These are phyloP conservation scores for Ips typographus DNA, from an alignment of 1,140 invertebrate genomes.

Conservation along the genomic window DNA sequence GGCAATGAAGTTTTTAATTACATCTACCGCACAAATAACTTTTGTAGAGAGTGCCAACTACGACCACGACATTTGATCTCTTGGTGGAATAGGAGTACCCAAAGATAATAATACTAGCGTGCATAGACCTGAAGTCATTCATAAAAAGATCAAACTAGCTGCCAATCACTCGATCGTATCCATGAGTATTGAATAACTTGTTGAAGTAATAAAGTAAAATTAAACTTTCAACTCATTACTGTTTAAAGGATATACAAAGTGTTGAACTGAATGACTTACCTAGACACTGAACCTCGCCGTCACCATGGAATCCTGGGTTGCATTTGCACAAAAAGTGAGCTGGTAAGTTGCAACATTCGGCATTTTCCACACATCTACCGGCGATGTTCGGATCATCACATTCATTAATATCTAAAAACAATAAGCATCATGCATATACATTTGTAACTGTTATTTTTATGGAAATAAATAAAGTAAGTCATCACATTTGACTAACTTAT, in stretches of 20 bases:
- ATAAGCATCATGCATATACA: neutral
- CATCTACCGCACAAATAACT: constrained; percentile 14
- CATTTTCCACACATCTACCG: constrained; percentile 83
- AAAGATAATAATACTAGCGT: neutral
- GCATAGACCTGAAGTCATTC: no score
- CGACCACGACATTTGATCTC: constrained; percentile 14
- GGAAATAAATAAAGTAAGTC: no score
- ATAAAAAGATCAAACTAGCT: no score
- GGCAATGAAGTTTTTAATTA: constrained; percentile 22
- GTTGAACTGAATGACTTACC: constrained; percentile 54
- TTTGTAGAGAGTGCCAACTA: neutral
- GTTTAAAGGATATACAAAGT: neutral
- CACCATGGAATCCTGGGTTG: constrained; percentile 84
- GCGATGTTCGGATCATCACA: constrained; percentile 82
- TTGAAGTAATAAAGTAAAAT: no score
- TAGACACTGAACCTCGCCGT: constrained; percentile 80
- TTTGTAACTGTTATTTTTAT: no score
- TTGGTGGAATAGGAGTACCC: neutral
- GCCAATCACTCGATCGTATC: no score
- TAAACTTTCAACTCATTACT: no score
- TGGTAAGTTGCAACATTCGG: constrained; percentile 92
- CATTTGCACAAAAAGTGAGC: constrained; percentile 94
- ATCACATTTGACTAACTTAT: no score
- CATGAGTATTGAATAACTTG: no score
- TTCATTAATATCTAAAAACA: constrained; percentile 84